A percentile compares a stretch with the other conserved stretches of the same genome.
These are phyloP conservation scores for Aspidoscelis tigris DNA, from an alignment of 2,113 vertebrate species.

Conservation along the genomic window DNA sequence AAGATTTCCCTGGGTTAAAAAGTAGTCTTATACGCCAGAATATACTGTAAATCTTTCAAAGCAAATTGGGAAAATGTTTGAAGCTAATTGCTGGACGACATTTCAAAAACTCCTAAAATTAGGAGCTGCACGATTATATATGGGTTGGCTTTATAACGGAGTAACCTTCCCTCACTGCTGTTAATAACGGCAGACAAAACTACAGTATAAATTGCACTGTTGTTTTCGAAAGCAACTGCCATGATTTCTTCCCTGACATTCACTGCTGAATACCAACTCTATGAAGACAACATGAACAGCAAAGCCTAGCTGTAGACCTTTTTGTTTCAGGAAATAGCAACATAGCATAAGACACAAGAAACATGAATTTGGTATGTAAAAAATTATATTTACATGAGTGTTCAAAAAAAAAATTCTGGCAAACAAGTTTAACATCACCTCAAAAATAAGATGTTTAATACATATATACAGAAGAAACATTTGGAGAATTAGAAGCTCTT, in stretches of 20 bases:
- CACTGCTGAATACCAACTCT: neutral
- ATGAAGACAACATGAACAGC: neutral
- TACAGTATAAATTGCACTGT: neutral
- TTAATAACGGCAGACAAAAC: neutral
- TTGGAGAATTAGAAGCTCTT: constrained; percentile 67
- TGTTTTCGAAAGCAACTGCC: neutral
- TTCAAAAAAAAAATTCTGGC: constrained; percentile 66
- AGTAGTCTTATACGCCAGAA: too few species aligned
- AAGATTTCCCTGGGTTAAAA: too few species aligned
- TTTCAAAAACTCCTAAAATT: neutral
- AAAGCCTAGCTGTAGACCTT: constrained; percentile 14
- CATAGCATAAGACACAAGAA: constrained; percentile 61
- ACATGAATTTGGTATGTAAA: constrained; percentile 61
- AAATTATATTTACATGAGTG: constrained; percentile 71
- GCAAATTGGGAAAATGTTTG: neutral
- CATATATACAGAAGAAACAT: constrained; percentile 59
- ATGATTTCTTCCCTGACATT: neutral
- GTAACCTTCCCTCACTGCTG: neutral
- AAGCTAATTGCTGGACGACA: neutral
- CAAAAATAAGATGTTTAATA: constrained; percentile 69
- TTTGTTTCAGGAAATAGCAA: constrained; percentile 44
- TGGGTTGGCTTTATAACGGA: neutral
- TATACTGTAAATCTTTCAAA: neutral
- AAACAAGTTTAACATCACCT: constrained; percentile 67
- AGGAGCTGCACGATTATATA: neutral